A percentile compares a stretch with the other conserved stretches of the same genome.
phyloP scores from a whole-genome alignment of 2,797 vertebrate species.

The Peromyscus melanophrys region DNA sequence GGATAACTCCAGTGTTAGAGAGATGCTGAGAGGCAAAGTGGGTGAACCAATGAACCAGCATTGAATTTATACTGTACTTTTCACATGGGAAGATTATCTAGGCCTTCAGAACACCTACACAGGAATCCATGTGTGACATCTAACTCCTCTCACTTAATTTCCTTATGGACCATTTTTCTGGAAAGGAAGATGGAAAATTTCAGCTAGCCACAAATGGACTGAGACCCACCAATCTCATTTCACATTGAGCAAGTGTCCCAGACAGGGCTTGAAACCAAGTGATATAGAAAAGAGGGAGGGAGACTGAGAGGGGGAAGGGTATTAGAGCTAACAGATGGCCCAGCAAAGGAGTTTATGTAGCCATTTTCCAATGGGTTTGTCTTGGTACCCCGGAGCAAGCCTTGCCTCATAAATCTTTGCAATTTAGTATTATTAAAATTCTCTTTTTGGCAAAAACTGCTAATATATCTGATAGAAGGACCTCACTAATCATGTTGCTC shows the following conservation, averaged over 20 bases:
- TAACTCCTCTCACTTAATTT: slow-evolving; percentile 85
- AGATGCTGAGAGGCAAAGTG: slow-evolving; percentile 82
- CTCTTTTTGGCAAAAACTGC: slow-evolving; percentile 77
- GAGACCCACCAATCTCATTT: slow-evolving; percentile 80
- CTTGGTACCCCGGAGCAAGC: slow-evolving; percentile 68
- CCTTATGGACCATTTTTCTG: slow-evolving; percentile 85
- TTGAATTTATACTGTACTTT: slow-evolving; percentile 87
- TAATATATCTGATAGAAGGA: slow-evolving; percentile 80
- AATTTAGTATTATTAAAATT: slow-evolving; percentile 79
- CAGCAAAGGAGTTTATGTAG: slow-evolving; percentile 79
- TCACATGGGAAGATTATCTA: slow-evolving; percentile 85
- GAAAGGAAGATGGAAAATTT: slow-evolving; percentile 82
- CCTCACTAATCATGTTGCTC: slow-evolving; percentile 79
- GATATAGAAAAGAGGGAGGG: background rate
- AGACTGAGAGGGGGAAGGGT: background rate
- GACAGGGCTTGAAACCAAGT: slow-evolving; percentile 76
- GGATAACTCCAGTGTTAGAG: slow-evolving; percentile 73
- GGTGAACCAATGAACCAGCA: slow-evolving; percentile 84
- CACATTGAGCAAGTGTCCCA: slow-evolving; percentile 73
- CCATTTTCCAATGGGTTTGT: slow-evolving; percentile 74
- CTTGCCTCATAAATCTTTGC: slow-evolving; percentile 80
- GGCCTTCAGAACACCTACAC: slow-evolving; percentile 88
- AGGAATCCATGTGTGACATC: slow-evolving; percentile 87
- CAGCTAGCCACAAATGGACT: slow-evolving; percentile 81
- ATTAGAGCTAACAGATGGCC: slow-evolving; percentile 81